Conservation (phyloP, 2,888 invertebrate species). For the Boloria euphrosyne region DNA sequence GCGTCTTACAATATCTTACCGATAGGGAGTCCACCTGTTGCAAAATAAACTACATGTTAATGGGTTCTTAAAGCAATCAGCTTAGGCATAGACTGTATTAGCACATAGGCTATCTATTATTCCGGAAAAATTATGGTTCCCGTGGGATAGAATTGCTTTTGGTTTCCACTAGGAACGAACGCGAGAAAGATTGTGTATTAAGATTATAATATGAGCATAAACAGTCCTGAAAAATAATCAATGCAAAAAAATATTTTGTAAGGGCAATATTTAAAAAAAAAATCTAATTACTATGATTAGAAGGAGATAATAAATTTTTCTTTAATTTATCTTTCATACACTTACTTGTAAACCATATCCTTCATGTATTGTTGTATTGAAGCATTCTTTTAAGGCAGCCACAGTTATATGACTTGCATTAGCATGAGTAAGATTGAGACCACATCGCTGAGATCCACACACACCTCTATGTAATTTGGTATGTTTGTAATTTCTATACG, state of each 20-base stretch:
- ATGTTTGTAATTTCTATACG: constrained; percentile 70
- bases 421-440: constrained; percentile 62
- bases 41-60: neutral
- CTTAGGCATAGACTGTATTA: too few relatives aligned
- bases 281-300: too few relatives aligned
- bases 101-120: too few relatives aligned
- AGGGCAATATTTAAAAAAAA: too few relatives aligned
- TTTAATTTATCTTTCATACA: neutral
- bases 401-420: constrained; percentile 57
- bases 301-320: neutral
- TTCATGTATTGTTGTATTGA: constrained; percentile 62
- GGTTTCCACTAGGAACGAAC: too few relatives aligned
- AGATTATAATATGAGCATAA: too few relatives aligned
- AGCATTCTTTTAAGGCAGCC: constrained; percentile 55
- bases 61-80: too few relatives aligned
- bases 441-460: constrained; percentile 67
- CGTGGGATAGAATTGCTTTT: too few relatives aligned
- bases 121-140: too few relatives aligned
- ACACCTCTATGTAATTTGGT: constrained; percentile 70
- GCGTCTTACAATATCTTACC: constrained; percentile 73
- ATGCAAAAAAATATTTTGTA: too few relatives aligned
- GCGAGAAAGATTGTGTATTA: too few relatives aligned
- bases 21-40: constrained; percentile 63
- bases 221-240: too few relatives aligned
- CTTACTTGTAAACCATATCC: constrained; percentile 70